Evolutionary conservation across 2,113 vertebrate species (phyloP), one percentile per base, ranked within the genome.

Genomic region (Girardinichthys multiradiatus): DNA sequence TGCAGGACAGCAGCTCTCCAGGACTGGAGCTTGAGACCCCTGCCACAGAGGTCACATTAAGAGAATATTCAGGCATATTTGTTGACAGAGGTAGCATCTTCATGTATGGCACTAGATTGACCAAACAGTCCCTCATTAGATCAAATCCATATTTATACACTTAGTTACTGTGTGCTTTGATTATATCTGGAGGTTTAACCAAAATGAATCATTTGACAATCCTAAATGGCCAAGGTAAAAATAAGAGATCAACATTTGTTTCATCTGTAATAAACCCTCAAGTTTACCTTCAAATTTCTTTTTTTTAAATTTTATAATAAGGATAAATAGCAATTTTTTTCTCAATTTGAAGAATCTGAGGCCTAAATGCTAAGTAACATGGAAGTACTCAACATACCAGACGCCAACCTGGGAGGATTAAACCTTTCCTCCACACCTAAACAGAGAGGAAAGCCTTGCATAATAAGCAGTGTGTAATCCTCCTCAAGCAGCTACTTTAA

Each of bases 381-480:
- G 1, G 17, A 58, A 64, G 5, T 21, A 51, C 45, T n/a, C 6
- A 10, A 54, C 21, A n/a, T n/a, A 54, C 48, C 48, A 54, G 10
- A 54, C 2, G 4, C 21, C 71, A 64, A 31, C n/a, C 29, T 24
- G 1, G 14, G 13, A 48, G 59, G 26, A 74, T 74, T 57, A 68
- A 15, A 12, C 8, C 1, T 4, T 33, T 81, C 68, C 63, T 14
- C 7, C 3, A n/a, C 24, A 54, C 21, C 12, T 71, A 72, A 14
- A 42, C 29, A 61, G 59, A 74, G 59, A 69, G 64, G 37, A 68
- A 82, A 58, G 64, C 33, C 54, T 79, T 74, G 31, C 39, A 66
- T 74, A 82, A 85, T 64, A 33, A 79, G 79, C 73, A 76, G 62
- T 12, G 51, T 30, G 26, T 87, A 90, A 82, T 87, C 89, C 83